Evolutionary conservation across 1,140 invertebrate genomes (phyloP), one percentile per base, ranked within the genome.

Genomic region (Anastrepha ludens): DNA sequence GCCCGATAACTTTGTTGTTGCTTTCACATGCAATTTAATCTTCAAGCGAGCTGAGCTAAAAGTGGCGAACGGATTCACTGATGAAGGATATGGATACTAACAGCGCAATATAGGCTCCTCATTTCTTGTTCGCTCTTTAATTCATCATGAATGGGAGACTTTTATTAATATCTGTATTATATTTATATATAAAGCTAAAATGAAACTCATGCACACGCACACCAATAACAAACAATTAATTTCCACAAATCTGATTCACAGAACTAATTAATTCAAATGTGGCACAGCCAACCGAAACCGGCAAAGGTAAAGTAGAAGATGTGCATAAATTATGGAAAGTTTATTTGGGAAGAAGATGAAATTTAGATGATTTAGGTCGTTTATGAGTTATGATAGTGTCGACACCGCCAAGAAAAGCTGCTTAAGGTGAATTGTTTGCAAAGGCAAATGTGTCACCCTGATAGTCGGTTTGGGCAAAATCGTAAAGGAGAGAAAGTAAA

Each of bases 311-410:
- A 81, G 47, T 13, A 55, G 3, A 81, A 81, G 47, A 55, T 81
- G 74, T n/a, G 47, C 74, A 81, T 81, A 81, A 81, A 81, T 81
- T 81, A 81, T 55, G n/a, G n/a, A 41, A 81, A 55, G 47, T 81
- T 81, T 55, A 6, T 74, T 47, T 44, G n/a, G 15, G 44, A 74
- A 13, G n/a, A 47, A 41, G 74, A 55, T 74, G 41, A 74, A 74
- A 44, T 44, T 74, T 15, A 29, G 8, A 47, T 58, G 47, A 81
- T 58, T 81, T 41, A 41, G 74, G 74, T 81, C 74, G 41, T 44
- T 81, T 58, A 47, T 81, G 47, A 81, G 47, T 50, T 55, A 55
- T 81, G 47, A 81, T 81, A 81, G 17, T 17, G 47, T 20, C 74
- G n/a, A 9, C 74, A 55, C 47, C 47, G 74, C 8, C 13, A 81